Base-by-base conservation (phyloP, 2,888 invertebrate species). In the Cephus sareptanus region DNA sequence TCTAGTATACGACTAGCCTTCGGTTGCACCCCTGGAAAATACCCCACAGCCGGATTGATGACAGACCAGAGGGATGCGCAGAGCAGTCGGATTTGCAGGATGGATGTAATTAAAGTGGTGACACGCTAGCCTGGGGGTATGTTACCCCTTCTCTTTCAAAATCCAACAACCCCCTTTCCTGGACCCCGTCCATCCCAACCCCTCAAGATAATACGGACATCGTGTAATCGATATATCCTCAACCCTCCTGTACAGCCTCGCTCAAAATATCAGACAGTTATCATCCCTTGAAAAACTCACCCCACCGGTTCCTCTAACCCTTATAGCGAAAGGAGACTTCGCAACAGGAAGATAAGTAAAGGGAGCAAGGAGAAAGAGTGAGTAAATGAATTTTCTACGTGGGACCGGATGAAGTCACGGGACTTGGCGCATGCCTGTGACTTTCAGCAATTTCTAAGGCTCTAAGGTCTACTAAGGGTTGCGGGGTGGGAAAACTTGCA, bases 41-140 rank as follows among this genome's bases (percentile, higher is more conserved):
- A 84, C 83, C 84, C 83, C 85, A 82, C 69, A 69, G 75, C 75
- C 56, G 70, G 34, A 78, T 77, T 75, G 77, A 78, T 40, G 78
- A 78, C 76, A 77, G 80, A 81, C 80, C 79, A 76, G 79, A 80
- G 80, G 81, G 81, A 80, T 79, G 81, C 80, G 80, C 81, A 79
- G 81, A 77, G 83, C 82, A 81, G 81, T 81, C 83, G 80, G 80
- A 79, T 82, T 77, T 80, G 84, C 87, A 88, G 88, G 88, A 90
- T 89, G 88, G 87, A 89, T 89, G 89, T 89, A 89, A 90, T 90
- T 90, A 89, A 90, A 90, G 89, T 90, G 90, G 89, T 87, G 89
- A 89, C 89, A 89, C 88, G 89, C 87, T 89, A 89, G 89, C 89
- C 88, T 84, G 87, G 86, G 88, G 89, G 86, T 87, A 88, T 88